Base-by-base conservation (phyloP, 2,797 vertebrate species). In the Miopithecus talapoin region DNA sequence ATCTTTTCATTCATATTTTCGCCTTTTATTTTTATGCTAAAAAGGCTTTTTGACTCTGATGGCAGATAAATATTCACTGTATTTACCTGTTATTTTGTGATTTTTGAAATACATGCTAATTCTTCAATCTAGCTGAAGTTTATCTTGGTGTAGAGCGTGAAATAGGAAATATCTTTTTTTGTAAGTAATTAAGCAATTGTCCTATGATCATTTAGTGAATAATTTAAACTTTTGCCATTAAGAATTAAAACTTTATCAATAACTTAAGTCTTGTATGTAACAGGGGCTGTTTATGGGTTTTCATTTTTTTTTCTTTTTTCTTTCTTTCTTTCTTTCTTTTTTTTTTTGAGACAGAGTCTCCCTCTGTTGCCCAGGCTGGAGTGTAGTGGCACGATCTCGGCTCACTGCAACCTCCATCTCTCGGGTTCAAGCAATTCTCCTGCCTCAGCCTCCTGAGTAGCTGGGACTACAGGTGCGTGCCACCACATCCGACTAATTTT, bases 71-170 rank as follows among this genome's bases (percentile, higher is more conserved):
- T 59, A 83, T n/a, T 89, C 33, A 59, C 50, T 90, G 3, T 53
- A 48, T 55, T 96, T 81, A 36, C 36, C 50, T 68, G 81, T 50
- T 41, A 39, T 75, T 61, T 68, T 81, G 46, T 86, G 39, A 36
- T 41, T 57, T 78, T 83, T 76, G 57, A 88, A 74, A 89, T 61
- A 48, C 8, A 79, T 30, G 53, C 57, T 26, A 88, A 78, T 87
- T 95, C 48, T 84, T 95, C 50, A 75, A 59, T 70, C 24, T 33
- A 88, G 39, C 59, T 74, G 43, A 95, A 91, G 88, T 79, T 70
- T 91, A 61, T 87, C 24, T 53, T 26, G 12, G 12, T n/a, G 30
- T 41, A 16, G 8, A 10, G 11, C 39, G 7, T 88, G 55, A 84
- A 33, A 55, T 21, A 91, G 26, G 43, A 78, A 87, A 72, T 55